Conservation (phyloP, 2,797 vertebrate species). For the Galagoides demidoff region DNA sequence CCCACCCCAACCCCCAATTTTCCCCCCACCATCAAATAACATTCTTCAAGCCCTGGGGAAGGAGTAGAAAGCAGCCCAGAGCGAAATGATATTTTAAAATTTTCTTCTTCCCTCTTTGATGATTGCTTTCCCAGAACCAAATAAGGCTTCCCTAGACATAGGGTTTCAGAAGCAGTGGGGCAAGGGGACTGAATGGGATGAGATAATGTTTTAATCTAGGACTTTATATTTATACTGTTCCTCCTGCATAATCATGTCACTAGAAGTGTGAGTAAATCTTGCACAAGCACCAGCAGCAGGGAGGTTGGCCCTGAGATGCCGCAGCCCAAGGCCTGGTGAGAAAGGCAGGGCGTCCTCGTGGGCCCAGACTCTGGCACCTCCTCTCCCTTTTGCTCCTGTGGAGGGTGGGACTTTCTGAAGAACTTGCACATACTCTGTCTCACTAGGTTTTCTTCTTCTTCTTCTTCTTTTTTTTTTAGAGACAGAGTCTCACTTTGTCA, state of each 20-base stretch:
- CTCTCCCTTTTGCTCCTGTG: neutral
- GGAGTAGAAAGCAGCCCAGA: neutral
- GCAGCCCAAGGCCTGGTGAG: neutral
- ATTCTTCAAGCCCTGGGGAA: neutral
- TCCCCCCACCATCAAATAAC: neutral
- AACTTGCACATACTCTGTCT: neutral
- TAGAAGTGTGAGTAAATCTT: neutral
- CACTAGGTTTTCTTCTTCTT: neutral
- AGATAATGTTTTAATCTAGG: slow-evolving; percentile 16
- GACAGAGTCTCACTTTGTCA: no score
- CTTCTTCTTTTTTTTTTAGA: no score
- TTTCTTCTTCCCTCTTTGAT: neutral
- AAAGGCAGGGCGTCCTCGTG: fast-evolving
- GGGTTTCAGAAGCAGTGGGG: neutral
- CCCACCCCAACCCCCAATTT: no score
- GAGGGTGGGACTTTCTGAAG: neutral
- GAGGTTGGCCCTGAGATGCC: neutral
- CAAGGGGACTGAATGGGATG: neutral
- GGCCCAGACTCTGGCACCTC: fast-evolving
- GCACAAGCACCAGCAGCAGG: neutral
- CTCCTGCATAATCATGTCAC: neutral
- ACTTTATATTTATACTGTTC: slow-evolving; percentile 7
- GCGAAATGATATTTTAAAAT: neutral
- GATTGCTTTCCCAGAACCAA: neutral
- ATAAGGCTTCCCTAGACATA: neutral